Conservation (phyloP, 1,140 invertebrate genomes). For the Drosophila navojoa region DNA sequence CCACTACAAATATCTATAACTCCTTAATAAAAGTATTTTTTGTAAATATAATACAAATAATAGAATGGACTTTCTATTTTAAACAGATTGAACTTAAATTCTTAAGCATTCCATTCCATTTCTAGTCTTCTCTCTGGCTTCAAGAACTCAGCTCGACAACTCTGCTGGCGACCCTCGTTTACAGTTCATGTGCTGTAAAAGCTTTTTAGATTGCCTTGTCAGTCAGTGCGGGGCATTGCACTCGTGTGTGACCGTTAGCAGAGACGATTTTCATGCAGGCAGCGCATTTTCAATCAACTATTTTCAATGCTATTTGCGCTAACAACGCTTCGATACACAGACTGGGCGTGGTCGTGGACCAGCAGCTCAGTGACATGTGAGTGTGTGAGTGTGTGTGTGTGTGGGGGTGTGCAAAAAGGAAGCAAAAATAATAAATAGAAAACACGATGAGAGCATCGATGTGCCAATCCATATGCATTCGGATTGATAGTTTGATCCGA, state of each 20-base stretch:
- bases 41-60: too few species aligned
- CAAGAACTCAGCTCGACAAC: neutral
- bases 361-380: too few species aligned
- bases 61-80: too few species aligned
- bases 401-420: neutral
- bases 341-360: too few species aligned
- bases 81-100: too few species aligned
- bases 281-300: constrained; percentile 53
- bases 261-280: constrained; percentile 62
- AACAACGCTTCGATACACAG: constrained; percentile 17
- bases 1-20: too few species aligned
- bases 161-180: constrained; percentile 11
- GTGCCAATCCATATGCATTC: constrained; percentile 8
- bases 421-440: neutral
- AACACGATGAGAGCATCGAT: neutral
- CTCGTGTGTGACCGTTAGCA: constrained; percentile 64
- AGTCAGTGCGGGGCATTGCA: constrained; percentile 59
- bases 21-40: too few species aligned
- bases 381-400: neutral
- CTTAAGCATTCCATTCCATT: too few species aligned
- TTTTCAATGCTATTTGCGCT: constrained; percentile 30
- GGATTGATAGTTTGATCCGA: constrained; percentile 22
- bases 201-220: constrained; percentile 78
- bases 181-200: constrained; percentile 34
- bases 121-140: neutral